Conservation (phyloP, 2,113 vertebrate genomes). For the Amazona vittata region DNA sequence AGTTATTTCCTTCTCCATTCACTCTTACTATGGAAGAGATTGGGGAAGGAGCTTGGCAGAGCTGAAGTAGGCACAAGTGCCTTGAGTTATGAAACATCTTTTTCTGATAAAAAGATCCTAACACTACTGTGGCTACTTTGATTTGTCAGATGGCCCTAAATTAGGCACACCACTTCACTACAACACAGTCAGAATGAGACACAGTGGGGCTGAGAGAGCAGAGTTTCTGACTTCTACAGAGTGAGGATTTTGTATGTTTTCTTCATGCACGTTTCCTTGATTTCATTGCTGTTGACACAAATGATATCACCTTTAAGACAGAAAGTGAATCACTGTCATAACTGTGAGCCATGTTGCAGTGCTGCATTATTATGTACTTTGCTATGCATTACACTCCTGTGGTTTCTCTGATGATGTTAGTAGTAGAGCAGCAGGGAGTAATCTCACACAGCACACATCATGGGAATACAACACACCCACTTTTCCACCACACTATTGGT, state of each 20-base stretch:
- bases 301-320: background rate
- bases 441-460: background rate
- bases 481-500: background rate
- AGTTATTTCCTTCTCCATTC: background rate
- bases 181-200: background rate
- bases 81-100: background rate
- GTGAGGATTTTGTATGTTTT: background rate
- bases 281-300: background rate
- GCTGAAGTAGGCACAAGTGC: background rate
- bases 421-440: background rate
- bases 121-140: background rate
- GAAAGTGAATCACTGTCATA: background rate
- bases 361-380: background rate
- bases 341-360: background rate
- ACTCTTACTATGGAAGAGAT: fast-evolving
- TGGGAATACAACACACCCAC: background rate
- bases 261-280: background rate
- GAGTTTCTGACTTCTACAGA: background rate
- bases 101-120: background rate
- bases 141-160: background rate
- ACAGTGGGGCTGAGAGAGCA: background rate
- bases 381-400: background rate
- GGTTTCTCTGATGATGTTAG: background rate
- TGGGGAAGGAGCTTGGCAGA: background rate
- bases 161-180: background rate